Percentiles rank a stretch among this genome's conserved stretches.
Conservation (phyloP, 2,888 invertebrate species). For the Sarcophaga carnaria region DNA sequence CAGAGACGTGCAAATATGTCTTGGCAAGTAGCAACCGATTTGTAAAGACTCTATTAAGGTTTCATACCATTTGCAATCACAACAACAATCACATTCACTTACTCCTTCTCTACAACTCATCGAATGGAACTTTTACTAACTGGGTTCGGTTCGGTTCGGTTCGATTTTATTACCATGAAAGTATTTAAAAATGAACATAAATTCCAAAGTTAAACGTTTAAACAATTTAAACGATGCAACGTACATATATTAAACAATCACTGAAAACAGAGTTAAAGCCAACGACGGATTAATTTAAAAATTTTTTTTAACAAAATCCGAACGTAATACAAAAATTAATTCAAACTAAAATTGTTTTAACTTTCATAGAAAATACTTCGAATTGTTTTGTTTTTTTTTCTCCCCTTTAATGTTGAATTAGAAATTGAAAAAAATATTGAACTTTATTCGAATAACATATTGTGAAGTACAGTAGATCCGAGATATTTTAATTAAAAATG, state of each 20-base stretch:
- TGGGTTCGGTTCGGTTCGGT: not conserved
- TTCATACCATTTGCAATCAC: constrained; percentile 12
- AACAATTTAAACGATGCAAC: not conserved
- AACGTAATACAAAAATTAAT: too few species aligned
- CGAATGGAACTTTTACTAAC: not conserved
- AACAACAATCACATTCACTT: not conserved
- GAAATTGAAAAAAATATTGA: too few species aligned
- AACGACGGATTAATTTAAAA: not conserved
- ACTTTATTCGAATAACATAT: too few species aligned
- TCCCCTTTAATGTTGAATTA: too few species aligned
- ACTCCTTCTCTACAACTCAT: not conserved
- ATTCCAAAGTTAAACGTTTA: not conserved
- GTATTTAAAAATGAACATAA: not conserved
- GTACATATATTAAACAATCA: not conserved
- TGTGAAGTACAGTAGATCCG: too few species aligned
- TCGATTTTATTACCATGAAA: not conserved
- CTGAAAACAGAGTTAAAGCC: not conserved
- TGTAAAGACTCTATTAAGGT: constrained; percentile 47
- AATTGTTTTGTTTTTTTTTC: too few species aligned
- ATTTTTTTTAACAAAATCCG: too few species aligned
- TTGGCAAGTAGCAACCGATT: constrained; percentile 48
- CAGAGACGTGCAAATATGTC: constrained; percentile 64
- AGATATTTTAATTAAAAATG: too few species aligned
- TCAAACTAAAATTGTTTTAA: too few species aligned
- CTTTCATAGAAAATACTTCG: too few species aligned